phyloP scores from a whole-genome alignment of 2,113 vertebrate genomes.

The Chlamydotis undulata region DNA sequence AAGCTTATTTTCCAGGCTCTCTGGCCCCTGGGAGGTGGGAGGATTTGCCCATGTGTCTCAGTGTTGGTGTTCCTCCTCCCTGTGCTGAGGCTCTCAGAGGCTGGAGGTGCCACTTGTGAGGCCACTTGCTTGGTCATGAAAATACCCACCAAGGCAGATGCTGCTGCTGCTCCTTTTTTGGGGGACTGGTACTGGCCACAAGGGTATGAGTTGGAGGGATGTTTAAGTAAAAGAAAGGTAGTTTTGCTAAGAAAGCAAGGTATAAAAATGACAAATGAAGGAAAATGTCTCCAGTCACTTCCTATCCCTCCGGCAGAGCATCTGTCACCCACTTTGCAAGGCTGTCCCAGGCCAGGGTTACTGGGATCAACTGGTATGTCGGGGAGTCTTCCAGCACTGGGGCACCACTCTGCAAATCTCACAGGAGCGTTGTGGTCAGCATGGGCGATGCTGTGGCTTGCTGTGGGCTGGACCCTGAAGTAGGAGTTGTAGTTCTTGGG shows the following conservation, averaged over 20 bases:
- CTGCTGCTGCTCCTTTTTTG: background rate
- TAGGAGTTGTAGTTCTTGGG: background rate
- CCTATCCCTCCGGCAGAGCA: background rate
- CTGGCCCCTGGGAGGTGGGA: background rate
- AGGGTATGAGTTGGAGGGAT: background rate
- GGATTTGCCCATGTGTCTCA: background rate
- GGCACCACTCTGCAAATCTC: background rate
- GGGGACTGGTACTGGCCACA: background rate
- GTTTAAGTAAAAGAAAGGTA: background rate
- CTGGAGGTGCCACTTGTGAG: background rate
- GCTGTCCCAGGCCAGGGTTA: background rate
- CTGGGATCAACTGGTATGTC: background rate
- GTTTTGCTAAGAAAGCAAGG: background rate
- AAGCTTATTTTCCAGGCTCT: background rate
- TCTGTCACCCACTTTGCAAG: background rate
- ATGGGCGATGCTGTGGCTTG: background rate
- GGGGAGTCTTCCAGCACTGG: background rate
- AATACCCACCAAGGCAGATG: background rate
- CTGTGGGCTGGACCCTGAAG: background rate
- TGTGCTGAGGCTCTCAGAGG: background rate
- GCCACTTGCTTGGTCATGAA: background rate
- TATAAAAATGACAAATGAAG: background rate
- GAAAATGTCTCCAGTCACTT: background rate
- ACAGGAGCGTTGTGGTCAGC: fast-evolving
- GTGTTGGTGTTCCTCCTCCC: background rate